phyloP scores from a whole-genome alignment of 2,113 vertebrate genomes.

The Scortum barcoo region DNA sequence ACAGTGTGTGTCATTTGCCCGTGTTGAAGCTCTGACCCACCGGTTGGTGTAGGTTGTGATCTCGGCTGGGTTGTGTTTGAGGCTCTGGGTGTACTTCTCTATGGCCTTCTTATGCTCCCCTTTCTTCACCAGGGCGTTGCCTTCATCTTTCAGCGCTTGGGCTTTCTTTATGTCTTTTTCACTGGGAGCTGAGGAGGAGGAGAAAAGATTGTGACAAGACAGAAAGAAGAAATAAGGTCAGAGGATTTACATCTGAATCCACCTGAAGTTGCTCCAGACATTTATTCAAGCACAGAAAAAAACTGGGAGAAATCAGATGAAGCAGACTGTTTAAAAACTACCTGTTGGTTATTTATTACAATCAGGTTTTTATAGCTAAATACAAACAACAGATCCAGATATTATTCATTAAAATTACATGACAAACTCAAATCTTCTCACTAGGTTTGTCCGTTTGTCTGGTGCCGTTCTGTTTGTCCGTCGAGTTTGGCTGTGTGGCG shows the following conservation, averaged over 20 bases:
- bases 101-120: constrained; percentile 90
- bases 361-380: background rate
- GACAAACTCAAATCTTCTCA: background rate
- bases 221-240: background rate
- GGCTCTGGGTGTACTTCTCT: constrained; percentile 94
- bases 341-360: no score
- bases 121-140: constrained; percentile 93
- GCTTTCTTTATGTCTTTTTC: constrained; percentile 83
- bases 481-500: background rate
- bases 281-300: background rate
- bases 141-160: constrained; percentile 90
- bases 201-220: background rate
- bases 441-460: constrained; percentile 35
- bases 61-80: constrained; percentile 87
- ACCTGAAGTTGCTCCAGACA: background rate
- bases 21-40: constrained; percentile 73
- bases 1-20: no score
- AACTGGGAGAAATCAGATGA: background rate
- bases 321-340: background rate
- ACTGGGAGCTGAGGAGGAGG: constrained; percentile 50
- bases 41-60: constrained; percentile 93
- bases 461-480: constrained; percentile 60
- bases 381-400: no score
- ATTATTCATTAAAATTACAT: background rate
- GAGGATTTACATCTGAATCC: background rate